Percentiles rank a stretch among this genome's conserved stretches.
Evolutionary conservation across 2,113 vertebrate species (phyloP).

Genomic region (Pungitius pungitius): DNA sequence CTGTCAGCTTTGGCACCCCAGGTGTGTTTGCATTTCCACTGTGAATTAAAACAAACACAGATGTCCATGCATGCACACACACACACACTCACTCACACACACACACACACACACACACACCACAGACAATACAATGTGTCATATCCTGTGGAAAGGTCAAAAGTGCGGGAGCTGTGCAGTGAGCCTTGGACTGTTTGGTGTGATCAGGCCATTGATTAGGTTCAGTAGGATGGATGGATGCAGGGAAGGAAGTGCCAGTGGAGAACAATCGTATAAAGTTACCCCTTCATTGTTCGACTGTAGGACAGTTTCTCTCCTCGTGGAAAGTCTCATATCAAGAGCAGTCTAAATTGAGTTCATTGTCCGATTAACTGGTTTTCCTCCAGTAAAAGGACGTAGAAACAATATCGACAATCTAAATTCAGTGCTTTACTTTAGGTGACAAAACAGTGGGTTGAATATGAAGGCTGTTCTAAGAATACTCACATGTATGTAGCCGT

Average conservation of each 20-base stretch:
- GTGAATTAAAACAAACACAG: slow-evolving; percentile 29
- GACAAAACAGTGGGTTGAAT: neutral
- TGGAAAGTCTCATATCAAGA: slow-evolving; percentile 4
- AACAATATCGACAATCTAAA: neutral
- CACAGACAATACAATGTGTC: slow-evolving; percentile 13
- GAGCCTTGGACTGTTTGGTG: slow-evolving; percentile 13
- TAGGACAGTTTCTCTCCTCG: neutral
- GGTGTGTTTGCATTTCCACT: slow-evolving; percentile 73
- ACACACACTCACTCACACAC: neutral
- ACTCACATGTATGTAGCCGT: neutral
- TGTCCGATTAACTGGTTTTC: slow-evolving; percentile 9
- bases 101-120: too few relatives aligned
- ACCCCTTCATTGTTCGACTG: neutral
- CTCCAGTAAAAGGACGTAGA: neutral
- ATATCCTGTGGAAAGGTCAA: slow-evolving; percentile 33
- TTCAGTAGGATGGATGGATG: neutral
- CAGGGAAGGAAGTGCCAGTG: slow-evolving; percentile 28
- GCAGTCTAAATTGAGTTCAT: slow-evolving; percentile 11
- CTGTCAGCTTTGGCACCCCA: slow-evolving; percentile 56
- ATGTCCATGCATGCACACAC: neutral
- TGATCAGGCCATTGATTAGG: neutral
- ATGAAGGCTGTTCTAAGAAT: neutral
- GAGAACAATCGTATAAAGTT: slow-evolving; percentile 17
- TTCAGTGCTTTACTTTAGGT: neutral
- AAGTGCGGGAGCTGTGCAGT: slow-evolving; percentile 13